Base-by-base conservation (phyloP, 1,140 invertebrate genomes). In the Mercenaria mercenaria region DNA sequence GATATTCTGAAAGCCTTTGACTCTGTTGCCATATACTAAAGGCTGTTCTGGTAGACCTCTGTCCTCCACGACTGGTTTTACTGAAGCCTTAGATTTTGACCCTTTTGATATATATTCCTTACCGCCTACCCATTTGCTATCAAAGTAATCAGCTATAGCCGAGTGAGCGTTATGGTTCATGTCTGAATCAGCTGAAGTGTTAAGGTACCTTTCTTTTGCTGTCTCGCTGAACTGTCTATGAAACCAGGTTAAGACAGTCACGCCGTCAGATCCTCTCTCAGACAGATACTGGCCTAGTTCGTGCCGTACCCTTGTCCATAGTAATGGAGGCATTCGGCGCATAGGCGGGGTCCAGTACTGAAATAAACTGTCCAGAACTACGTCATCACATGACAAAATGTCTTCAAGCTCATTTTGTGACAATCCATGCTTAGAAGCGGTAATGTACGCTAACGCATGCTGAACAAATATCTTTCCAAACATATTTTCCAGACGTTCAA, bases 161-260 rank as follows among this genome's bases (percentile, higher is more conserved):
- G 98, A 99, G 95, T 99, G 98, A 95, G 99, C 99, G 95, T 99
- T 99, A 94, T 97, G 97, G 0, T 98, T 97, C 97, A 98, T 98
- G 94, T 99, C 98, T 97, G 98, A 97, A 94, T 99, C 99, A 94
- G 20, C 18, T 56, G 32, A 8, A 3, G 23, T 18, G 23, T 98
- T 98, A 95, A 99, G 99, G 95, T 99, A 99, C 72, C 99, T 96
- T 95, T 99, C 98, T 67, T 97, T 52, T 0, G 86, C 98, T 3
- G 79, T 76, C 10, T 91, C 52, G 0, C 39, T 61, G 47, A 95
- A 92, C 67, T 93, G 91, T n/a, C 81, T 82, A 76, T 95, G 92
- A 50, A 91, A 90, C 93, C 93, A 94, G 20, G 89, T 82, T 29
- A 91, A 88, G 1, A 94, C 91, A 0, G 87, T 39, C 15, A 91